Conservation (phyloP, 2,113 vertebrate genomes). For the Indicator indicator region DNA sequence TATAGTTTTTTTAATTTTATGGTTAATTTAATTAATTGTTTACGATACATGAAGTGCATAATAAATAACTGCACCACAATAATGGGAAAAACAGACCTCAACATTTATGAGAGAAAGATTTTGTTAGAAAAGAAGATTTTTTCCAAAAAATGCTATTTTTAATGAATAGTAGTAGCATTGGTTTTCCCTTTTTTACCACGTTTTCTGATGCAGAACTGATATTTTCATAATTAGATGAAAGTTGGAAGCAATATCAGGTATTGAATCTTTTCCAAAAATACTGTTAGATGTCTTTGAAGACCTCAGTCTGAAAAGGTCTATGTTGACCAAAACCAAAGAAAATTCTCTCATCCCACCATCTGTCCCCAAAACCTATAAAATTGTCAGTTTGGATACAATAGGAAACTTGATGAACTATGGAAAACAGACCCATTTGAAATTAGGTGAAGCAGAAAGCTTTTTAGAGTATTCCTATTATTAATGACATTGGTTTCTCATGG, state of each 20-base stretch:
- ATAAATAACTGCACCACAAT: background rate
- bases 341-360: fast-evolving
- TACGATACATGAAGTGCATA: background rate
- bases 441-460: background rate
- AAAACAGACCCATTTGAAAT: slow-evolving; percentile 11
- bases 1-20: background rate
- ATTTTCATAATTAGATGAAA: background rate
- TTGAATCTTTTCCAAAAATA: background rate
- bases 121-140: background rate
- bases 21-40: background rate
- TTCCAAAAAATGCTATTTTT: background rate
- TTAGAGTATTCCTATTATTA: background rate
- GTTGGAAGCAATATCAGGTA: background rate
- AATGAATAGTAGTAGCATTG: background rate
- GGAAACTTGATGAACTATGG: background rate
- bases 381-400: background rate
- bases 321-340: background rate
- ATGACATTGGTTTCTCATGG: background rate
- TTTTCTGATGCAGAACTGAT: background rate
- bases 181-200: background rate
- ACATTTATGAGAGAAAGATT: background rate
- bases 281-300: background rate
- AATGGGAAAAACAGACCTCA: background rate
- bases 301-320: background rate
- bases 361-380: background rate